Conservation (phyloP, 2,888 invertebrate species). For the Phasia obesa region DNA sequence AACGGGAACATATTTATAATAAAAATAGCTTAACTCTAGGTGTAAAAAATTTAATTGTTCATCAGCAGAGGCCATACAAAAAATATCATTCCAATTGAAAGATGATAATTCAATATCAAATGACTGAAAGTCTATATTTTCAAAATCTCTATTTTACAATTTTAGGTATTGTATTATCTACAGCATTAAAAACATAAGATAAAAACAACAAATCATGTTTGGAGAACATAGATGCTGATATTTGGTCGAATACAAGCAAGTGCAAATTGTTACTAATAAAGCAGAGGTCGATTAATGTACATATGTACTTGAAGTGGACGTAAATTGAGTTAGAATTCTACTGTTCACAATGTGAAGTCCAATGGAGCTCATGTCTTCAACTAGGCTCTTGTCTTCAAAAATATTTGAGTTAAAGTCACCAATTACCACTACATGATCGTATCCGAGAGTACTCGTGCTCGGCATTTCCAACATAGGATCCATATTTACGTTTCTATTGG, state of each 20-base stretch:
- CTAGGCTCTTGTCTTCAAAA: too few species aligned
- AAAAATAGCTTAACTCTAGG: not conserved
- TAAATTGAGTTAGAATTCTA: not conserved
- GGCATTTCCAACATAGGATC: not conserved
- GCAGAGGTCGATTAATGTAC: too few species aligned
- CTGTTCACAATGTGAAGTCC: not conserved
- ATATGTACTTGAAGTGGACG: not conserved
- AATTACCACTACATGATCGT: not conserved
- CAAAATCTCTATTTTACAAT: conserved; percentile 3
- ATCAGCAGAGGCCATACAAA: not conserved
- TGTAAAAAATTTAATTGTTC: not conserved
- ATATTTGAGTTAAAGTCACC: too few species aligned
- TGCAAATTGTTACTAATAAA: too few species aligned
- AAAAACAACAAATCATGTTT: conserved; percentile 13
- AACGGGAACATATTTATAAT: not conserved
- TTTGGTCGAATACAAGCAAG: not conserved
- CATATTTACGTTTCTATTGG: not conserved
- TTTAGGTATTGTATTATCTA: not conserved
- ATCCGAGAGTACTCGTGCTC: not conserved
- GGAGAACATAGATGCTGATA: conserved; percentile 20
- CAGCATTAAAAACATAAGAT: not conserved
- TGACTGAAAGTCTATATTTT: conserved; percentile 15
- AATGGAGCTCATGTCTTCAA: too few species aligned
- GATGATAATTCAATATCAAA: not conserved
- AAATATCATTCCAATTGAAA: not conserved